phyloP scores from a whole-genome alignment of 1,140 invertebrate genomes.

The Chymomyza costata region DNA sequence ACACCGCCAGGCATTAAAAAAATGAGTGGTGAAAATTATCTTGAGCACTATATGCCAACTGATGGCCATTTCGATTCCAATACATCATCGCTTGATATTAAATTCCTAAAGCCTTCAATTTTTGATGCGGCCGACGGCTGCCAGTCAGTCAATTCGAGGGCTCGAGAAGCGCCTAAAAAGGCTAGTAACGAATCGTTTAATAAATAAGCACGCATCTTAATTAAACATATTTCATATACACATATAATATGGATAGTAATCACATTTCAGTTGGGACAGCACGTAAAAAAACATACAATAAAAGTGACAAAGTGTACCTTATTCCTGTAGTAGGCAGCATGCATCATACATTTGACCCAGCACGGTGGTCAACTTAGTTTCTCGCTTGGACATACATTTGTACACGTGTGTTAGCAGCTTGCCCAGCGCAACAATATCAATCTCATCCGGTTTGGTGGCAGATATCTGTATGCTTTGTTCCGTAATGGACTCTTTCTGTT shows the following conservation, averaged over 20 bases:
- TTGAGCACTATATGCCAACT: slow-evolving; percentile 39
- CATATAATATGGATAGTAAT: no score
- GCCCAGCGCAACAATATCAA: slow-evolving; percentile 44
- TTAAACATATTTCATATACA: no score
- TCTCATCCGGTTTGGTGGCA: slow-evolving; percentile 56
- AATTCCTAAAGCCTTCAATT: background rate
- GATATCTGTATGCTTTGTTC: slow-evolving; percentile 45
- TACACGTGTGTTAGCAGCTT: slow-evolving; percentile 52
- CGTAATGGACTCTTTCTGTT: slow-evolving; percentile 40
- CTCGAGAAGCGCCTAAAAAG: background rate
- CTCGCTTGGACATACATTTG: slow-evolving; percentile 44
- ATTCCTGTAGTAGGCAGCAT: slow-evolving; percentile 53
- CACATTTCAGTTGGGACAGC: no score
- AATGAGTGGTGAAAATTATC: slow-evolving; percentile 48
- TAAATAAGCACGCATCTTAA: no score
- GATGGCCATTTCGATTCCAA: slow-evolving; percentile 30
- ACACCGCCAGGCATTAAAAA: slow-evolving; percentile 76
- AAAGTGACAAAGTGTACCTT: slow-evolving; percentile 37
- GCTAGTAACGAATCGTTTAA: no score
- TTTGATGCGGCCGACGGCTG: background rate
- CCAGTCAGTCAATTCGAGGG: background rate
- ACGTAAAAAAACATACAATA: no score
- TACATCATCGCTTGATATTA: slow-evolving; percentile 31
- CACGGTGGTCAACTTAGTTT: slow-evolving; percentile 48
- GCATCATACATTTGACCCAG: slow-evolving; percentile 72